These are phyloP conservation scores for Loxodonta africana DNA, from an alignment of 2,113 vertebrate species.

Conservation along the genomic window DNA sequence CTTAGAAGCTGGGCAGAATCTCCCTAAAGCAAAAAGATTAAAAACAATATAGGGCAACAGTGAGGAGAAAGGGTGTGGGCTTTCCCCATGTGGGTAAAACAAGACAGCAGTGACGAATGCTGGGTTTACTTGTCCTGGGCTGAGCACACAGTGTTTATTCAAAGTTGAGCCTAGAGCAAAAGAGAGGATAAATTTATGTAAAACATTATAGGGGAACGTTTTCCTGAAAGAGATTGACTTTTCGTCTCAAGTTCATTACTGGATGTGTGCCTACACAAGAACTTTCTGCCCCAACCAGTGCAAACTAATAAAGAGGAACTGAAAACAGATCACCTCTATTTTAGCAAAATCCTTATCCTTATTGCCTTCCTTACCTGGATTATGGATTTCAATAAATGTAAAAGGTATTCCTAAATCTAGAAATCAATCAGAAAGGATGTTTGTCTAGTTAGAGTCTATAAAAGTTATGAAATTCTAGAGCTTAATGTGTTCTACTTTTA, in stretches of 20 bases:
- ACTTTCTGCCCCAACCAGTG: neutral
- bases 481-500: neutral
- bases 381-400: slow-evolving; percentile 41
- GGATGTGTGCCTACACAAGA: neutral
- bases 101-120: neutral
- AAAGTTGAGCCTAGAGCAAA: neutral
- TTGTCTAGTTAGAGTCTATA: neutral
- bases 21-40: neutral
- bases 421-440: neutral
- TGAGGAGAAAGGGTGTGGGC: neutral
- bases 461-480: neutral
- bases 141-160: slow-evolving; percentile 4
- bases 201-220: neutral
- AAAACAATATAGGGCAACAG: neutral
- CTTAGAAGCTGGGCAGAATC: neutral
- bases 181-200: neutral
- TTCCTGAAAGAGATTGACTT: neutral
- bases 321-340: neutral
- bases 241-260: slow-evolving; percentile 3
- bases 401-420: slow-evolving; percentile 36
- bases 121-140: neutral
- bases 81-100: neutral
- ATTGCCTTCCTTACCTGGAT: slow-evolving; percentile 1
- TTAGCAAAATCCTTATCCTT: neutral
- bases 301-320: slow-evolving; percentile 31